Evolutionary conservation across 2,113 vertebrate genomes (phyloP).

Genomic region (Bucco capensis): DNA sequence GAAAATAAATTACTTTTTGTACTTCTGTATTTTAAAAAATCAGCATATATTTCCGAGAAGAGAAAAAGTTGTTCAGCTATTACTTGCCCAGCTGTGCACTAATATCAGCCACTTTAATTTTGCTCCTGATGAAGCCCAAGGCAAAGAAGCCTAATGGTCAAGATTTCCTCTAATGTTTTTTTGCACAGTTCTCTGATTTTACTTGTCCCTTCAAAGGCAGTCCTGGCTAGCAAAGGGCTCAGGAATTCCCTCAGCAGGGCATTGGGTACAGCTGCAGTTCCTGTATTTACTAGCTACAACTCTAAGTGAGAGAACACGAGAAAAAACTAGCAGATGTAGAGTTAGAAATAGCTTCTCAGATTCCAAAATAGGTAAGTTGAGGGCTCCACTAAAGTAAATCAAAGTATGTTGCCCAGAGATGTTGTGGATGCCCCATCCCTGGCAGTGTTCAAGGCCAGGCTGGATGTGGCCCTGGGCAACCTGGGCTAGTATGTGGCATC

Average conservation of each 20-base stretch:
- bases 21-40: background rate
- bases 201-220: background rate
- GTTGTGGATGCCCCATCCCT: no score
- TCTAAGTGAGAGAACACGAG: background rate
- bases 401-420: no score
- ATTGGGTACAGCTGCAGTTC: background rate
- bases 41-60: background rate
- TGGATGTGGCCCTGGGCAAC: no score
- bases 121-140: background rate
- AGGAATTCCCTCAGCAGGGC: background rate
- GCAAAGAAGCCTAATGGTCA: background rate
- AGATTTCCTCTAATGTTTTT: background rate
- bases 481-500: no score
- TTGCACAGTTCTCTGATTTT: background rate
- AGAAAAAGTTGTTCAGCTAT: background rate
- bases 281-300: background rate
- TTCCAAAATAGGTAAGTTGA: background rate
- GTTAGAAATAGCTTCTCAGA: background rate
- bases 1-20: background rate
- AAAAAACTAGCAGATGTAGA: background rate
- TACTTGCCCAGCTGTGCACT: background rate
- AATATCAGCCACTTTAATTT: background rate
- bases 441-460: no score
- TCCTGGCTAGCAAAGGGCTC: background rate
- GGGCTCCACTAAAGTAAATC: background rate